Percentiles rank a stretch among this genome's conserved stretches.
Evolutionary conservation across 2,888 invertebrate genomes (phyloP).

Genomic region (Saturnia japonica): DNA sequence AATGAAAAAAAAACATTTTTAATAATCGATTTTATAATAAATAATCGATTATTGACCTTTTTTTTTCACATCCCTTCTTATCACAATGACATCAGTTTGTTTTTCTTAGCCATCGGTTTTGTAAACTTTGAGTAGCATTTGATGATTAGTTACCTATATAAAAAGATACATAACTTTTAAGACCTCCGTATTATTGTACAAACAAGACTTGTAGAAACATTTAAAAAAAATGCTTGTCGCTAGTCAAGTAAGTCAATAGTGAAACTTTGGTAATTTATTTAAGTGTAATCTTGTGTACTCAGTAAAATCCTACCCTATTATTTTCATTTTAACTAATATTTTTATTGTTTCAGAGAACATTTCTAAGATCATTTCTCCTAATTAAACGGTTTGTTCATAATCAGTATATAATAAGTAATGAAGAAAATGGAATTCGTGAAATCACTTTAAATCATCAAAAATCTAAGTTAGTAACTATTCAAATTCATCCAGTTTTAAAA

Average conservation of each 20-base stretch:
- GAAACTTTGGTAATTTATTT: background rate
- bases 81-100: background rate
- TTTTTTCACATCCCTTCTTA: too few species aligned
- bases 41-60: too few species aligned
- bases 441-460: conserved; percentile 82
- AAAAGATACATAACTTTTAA: background rate
- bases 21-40: too few species aligned
- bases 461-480: conserved; percentile 80
- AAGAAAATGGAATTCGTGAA: conserved; percentile 78
- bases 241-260: background rate
- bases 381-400: conserved; percentile 49
- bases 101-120: background rate
- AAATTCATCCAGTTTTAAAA: background rate
- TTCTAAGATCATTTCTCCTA: conserved; percentile 37
- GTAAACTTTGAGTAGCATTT: background rate
- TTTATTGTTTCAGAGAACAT: conserved; percentile 46
- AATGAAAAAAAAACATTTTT: too few species aligned
- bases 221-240: background rate
- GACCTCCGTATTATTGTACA: background rate
- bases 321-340: background rate
- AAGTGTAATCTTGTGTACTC: background rate
- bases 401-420: conserved; percentile 59
- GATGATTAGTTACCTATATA: background rate
- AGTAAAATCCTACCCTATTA: background rate
- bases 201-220: background rate